Evolutionary conservation across 2,888 invertebrate genomes (phyloP), one percentile per base, ranked within the genome.

Genomic region (Stenoptilia bipunctidactyla): DNA sequence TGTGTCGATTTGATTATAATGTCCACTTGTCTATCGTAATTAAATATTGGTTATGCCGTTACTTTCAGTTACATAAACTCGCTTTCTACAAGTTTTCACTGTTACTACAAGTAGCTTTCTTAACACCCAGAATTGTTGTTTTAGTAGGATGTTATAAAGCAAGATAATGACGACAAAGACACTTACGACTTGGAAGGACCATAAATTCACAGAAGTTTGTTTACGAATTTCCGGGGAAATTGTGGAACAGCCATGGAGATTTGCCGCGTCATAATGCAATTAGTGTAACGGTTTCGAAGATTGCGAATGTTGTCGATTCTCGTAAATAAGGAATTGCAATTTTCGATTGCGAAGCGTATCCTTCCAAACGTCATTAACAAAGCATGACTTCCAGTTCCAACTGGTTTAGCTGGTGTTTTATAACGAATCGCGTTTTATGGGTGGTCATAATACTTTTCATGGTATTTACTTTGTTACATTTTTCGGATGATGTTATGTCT

Each of bases 51-150:
- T 60, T 65, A 56, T 68, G 63, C 65, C 60, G 62, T 59, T 60
- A 62, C 65, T 62, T 68, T 68, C 59, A 64, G 65, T 75, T 71
- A 66, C 65, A 66, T 70, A 73, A 76, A 72, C 64, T 58, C 45
- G 66, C 74, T 75, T 77, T 77, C 34, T 13, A 34, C 13, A n/a
- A 30, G 2, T 4, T 30, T 30, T 9, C 30, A 6, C 9, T 8
- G n/a, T 30, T 30, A n/a, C 30, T 30, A 8, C 6, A 30, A 9
- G 2, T 30, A 30, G 30, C 30, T 30, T 30, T 30, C 30, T 30
- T n/a, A 30, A 20, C 20, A 8, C 20, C 8, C 20, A 20, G 20
- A 20, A 20, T 8, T 20, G 30, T 3, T 3, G 30, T 12, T 30
- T 2, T 30, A 30, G 12, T n/a, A 12, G 30, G 30, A 30, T 30